Percentiles rank a stretch among this genome's conserved stretches.
Evolutionary conservation across 2,797 vertebrate species (phyloP).

Genomic region (Hypotaenidia okinawae): DNA sequence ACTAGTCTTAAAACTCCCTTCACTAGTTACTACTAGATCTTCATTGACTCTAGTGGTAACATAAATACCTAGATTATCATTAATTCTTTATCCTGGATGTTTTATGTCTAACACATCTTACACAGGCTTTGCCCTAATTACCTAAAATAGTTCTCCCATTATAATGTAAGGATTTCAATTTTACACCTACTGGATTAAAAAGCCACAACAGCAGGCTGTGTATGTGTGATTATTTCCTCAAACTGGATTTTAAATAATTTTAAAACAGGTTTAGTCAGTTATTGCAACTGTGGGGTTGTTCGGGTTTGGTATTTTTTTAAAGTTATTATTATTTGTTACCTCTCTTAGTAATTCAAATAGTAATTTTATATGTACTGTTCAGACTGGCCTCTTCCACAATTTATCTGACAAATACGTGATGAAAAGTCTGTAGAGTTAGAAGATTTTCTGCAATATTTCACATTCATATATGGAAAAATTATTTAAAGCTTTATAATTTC

Average conservation of each 20-base stretch:
- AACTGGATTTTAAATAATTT: conserved; percentile 28
- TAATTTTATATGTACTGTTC: not conserved
- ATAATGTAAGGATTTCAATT: conserved; percentile 56
- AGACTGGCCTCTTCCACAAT: not conserved
- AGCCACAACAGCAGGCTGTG: not conserved
- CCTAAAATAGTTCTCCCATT: conserved; percentile 50
- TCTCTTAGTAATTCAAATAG: not conserved
- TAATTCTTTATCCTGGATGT: conserved; percentile 1
- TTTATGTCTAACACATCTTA: conserved; percentile 40
- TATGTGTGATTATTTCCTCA: conserved; percentile 39
- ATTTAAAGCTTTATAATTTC: not conserved
- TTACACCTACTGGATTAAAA: conserved; percentile 67
- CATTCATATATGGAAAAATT: not conserved
- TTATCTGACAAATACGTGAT: not conserved
- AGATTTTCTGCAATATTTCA: not conserved
- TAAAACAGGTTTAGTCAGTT: conserved; percentile 3
- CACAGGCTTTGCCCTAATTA: conserved; percentile 60
- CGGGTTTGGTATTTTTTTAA: not conserved
- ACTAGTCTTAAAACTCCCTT: not conserved
- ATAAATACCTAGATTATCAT: conserved; percentile 2
- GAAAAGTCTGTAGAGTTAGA: not conserved
- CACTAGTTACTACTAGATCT: not conserved
- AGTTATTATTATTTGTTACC: not conserved
- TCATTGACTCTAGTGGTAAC: not conserved
- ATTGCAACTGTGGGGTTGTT: not conserved